A percentile compares a stretch with the other conserved stretches of the same genome.
These are phyloP conservation scores for Scaptomyza tumidula DNA, from an alignment of 2,888 invertebrate species.

Conservation along the genomic window DNA sequence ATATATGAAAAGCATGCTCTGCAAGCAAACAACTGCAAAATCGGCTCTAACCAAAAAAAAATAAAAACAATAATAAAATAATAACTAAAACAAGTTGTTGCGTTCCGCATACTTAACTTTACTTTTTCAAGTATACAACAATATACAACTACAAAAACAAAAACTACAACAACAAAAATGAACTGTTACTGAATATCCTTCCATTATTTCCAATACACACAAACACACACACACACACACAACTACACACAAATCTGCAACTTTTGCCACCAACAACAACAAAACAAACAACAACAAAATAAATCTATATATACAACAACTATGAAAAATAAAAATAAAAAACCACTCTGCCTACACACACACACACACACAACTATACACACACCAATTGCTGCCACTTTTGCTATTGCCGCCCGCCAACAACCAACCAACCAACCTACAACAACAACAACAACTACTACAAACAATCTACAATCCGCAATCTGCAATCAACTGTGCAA, in stretches of 20 bases:
- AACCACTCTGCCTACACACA: conserved; percentile 56
- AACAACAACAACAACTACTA: conserved; percentile 46
- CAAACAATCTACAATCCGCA: conserved; percentile 62
- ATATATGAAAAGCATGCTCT: conserved; percentile 48
- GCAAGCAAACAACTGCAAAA: conserved; percentile 46
- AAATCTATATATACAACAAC: conserved; percentile 24
- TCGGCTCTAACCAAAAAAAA: conserved; percentile 52
- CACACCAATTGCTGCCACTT: conserved; percentile 79
- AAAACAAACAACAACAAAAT: conserved; percentile 37
- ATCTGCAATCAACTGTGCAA: conserved; percentile 69
- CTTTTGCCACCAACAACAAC: conserved; percentile 42
- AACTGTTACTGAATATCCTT: conserved; percentile 82
- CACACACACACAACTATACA: conserved; percentile 51
- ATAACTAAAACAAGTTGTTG: conserved; percentile 55
- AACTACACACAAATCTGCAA: conserved; percentile 53
- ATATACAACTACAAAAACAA: conserved; percentile 30
- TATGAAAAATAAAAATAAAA: conserved; percentile 25
- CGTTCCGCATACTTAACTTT: conserved; percentile 71
- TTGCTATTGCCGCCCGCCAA: conserved; percentile 80
- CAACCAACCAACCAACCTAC: conserved; percentile 52
- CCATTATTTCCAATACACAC: conserved; percentile 79
- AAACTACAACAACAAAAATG: conserved; percentile 51
- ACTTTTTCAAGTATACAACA: conserved; percentile 69
- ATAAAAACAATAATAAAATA: conserved; percentile 23
- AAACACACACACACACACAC: conserved; percentile 47